phyloP scores from a whole-genome alignment of 2,113 vertebrate genomes.

The Gambusia affinis region DNA sequence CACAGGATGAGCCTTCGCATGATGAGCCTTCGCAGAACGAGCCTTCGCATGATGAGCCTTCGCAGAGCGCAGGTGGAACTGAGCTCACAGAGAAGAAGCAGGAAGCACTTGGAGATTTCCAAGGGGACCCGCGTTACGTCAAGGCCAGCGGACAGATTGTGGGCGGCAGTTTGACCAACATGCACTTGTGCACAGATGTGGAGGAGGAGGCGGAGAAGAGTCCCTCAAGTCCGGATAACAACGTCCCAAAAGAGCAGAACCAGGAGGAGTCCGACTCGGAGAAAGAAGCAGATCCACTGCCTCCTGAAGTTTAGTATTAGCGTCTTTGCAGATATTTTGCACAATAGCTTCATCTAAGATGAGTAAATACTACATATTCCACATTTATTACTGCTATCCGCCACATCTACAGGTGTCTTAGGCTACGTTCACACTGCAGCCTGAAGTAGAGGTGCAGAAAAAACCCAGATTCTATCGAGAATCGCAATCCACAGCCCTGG shows the following conservation, averaged over 20 bases:
- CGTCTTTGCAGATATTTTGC: conserved; percentile 83
- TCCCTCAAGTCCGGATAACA: conserved; percentile 35
- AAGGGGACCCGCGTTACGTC: conserved; percentile 39
- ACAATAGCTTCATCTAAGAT: conserved; percentile 79
- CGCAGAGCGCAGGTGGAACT: conserved; percentile 30
- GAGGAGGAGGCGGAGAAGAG: conserved; percentile 23
- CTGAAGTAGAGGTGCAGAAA: too few relatives aligned
- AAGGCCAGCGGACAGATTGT: conserved; percentile 45
- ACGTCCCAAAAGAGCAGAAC: conserved; percentile 36
- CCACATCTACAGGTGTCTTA: conserved; percentile 47
- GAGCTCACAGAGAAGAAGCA: conserved; percentile 27
- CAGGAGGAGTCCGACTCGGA: conserved; percentile 53
- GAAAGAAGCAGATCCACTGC: conserved; percentile 60
- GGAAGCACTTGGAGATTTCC: conserved; percentile 31
- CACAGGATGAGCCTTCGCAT: conserved; percentile 4
- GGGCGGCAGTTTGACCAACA: conserved; percentile 40
- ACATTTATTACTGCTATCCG: conserved; percentile 57
- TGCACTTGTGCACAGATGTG: conserved; percentile 47
- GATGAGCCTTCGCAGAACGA: conserved; percentile 13
- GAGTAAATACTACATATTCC: conserved; percentile 65
- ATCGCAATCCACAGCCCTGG: too few relatives aligned
- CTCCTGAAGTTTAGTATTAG: conserved; percentile 71
- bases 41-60: conserved; percentile 23
- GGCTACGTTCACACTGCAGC: too few relatives aligned
- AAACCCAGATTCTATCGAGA: too few relatives aligned